These are phyloP conservation scores for Limnephilus auricula DNA, from an alignment of 2,888 invertebrate genomes.

Conservation along the genomic window DNA sequence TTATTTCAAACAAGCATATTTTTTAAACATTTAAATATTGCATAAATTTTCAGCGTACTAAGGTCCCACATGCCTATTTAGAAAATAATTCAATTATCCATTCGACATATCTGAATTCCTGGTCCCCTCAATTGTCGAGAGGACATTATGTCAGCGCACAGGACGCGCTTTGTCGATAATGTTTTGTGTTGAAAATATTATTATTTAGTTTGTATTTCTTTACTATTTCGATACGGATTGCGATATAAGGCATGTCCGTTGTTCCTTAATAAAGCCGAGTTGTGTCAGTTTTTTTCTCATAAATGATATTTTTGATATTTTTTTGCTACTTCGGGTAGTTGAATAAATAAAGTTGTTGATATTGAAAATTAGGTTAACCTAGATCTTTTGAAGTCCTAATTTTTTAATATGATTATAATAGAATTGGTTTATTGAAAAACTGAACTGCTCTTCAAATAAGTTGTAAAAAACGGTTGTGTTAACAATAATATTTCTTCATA, in stretches of 20 bases:
- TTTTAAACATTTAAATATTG: too few species aligned
- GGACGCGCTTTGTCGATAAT: constrained; percentile 47
- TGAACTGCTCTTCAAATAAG: background rate
- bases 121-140: constrained; percentile 54
- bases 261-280: background rate
- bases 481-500: too few species aligned
- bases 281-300: background rate
- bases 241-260: constrained; percentile 5
- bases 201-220: constrained; percentile 40
- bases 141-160: constrained; percentile 60
- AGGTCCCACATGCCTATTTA: constrained; percentile 33
- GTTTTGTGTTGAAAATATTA: constrained; percentile 46
- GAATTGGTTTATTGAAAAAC: background rate
- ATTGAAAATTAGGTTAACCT: background rate
- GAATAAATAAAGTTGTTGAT: background rate
- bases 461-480: too few species aligned
- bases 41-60: background rate
- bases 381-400: background rate
- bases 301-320: background rate
- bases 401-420: background rate
- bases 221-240: constrained; percentile 42
- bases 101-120: constrained; percentile 49
- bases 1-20: too few species aligned
- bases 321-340: background rate
- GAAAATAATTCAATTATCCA: constrained; percentile 63